Evolutionary conservation across 2,888 invertebrate species (phyloP).

Genomic region (Linnaemya vulpina): DNA sequence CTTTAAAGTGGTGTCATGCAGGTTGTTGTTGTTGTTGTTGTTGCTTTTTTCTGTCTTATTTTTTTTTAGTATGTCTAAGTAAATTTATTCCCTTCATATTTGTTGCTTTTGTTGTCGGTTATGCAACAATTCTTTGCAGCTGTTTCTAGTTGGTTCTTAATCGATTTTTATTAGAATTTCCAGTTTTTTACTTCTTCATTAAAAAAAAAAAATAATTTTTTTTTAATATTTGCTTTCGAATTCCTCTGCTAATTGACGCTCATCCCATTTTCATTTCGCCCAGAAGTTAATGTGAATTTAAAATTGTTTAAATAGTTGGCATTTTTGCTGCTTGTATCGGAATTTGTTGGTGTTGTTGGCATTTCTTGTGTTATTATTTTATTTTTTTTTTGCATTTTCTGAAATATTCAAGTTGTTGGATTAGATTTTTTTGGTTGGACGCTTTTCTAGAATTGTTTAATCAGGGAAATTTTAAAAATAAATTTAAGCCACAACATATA

Average conservation of each 20-base stretch:
- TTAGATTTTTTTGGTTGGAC: not conserved
- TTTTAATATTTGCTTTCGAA: slow-evolving; percentile 49
- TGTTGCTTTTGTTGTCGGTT: not conserved
- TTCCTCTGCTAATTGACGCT: slow-evolving; percentile 59
- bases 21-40: slow-evolving; percentile 38
- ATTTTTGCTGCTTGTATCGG: slow-evolving; percentile 10
- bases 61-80: not conserved
- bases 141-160: slow-evolving; percentile 37
- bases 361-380: not conserved
- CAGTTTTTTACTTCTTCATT: not conserved
- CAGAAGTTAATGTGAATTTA: slow-evolving; percentile 49
- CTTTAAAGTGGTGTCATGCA: slow-evolving; percentile 56
- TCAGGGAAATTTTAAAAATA: not conserved
- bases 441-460: not conserved
- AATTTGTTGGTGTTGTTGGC: not conserved
- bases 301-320: slow-evolving; percentile 43
- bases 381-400: not conserved
- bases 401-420: not conserved
- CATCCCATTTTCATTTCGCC: slow-evolving; percentile 2
- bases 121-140: slow-evolving; percentile 59
- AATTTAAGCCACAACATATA: not conserved
- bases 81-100: not conserved
- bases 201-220: too few species aligned
- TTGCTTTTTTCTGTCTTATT: slow-evolving; percentile 2
- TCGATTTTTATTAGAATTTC: slow-evolving; percentile 5